A percentile compares a stretch with the other conserved stretches of the same genome.
phyloP scores from a whole-genome alignment of 2,888 invertebrate genomes.

The Pherbina coryleti region DNA sequence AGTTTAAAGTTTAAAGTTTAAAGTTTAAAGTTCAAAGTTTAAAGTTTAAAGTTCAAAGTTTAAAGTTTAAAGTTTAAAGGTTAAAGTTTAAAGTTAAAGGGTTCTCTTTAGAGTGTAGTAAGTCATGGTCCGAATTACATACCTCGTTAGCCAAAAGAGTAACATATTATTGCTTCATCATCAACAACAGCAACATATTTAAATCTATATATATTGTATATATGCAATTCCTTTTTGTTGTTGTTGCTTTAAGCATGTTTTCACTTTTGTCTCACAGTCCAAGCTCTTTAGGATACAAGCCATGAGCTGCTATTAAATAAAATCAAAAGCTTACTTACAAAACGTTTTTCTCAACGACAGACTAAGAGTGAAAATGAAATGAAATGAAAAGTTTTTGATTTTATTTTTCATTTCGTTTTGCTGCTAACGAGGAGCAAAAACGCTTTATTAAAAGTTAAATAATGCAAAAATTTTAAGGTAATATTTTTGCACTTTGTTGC shows the following conservation, averaged over 20 bases:
- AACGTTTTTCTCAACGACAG: not conserved
- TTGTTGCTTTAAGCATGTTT: not conserved
- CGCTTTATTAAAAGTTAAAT: constrained; percentile 30
- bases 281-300: not conserved
- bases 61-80: too few species aligned
- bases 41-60: too few species aligned
- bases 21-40: too few species aligned
- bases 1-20: too few species aligned
- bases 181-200: not conserved
- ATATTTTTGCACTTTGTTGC: not conserved
- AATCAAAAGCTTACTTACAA: not conserved
- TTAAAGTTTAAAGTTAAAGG: too few species aligned
- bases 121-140: not conserved
- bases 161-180: constrained; percentile 18
- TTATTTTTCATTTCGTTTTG: not conserved
- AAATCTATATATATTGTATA: too few species aligned
- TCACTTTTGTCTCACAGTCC: not conserved
- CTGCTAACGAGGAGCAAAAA: not conserved
- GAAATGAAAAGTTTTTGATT: constrained; percentile 1
- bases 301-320: not conserved
- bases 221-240: not conserved
- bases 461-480: constrained; percentile 19
- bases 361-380: not conserved
- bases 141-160: not conserved
- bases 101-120: too few species aligned